Evolutionary conservation across 2,113 vertebrate species (phyloP), one percentile per base, ranked within the genome.

Genomic region (Heterocephalus glaber): DNA sequence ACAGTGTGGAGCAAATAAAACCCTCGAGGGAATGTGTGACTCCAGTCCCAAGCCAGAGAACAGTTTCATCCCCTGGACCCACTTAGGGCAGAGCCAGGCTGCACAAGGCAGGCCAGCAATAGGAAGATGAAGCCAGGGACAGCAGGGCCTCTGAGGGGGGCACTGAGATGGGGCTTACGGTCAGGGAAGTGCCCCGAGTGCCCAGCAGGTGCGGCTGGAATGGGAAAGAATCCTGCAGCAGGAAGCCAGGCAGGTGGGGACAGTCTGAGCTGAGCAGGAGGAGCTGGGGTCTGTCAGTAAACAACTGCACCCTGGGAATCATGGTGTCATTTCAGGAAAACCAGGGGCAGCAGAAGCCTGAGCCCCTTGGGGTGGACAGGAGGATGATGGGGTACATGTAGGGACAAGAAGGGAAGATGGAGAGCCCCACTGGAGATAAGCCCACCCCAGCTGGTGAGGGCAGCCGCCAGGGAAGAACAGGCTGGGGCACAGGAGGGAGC

Each of bases 111-210:
- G 19, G 8, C 20, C 68, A 76, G 80, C 20, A 4, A 22, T 63
- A 35, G 7, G n/a, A 28, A 44, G 13, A 6, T 68, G 66, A 7
- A 38, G 16, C 5, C 16, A 1, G 17, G 58, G 17, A 6, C 5
- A 28, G 14, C 35, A 54, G 24, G 4, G 19, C 66, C 16, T 0
- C 0, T 0, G 33, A 58, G 26, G 3, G 10, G 20, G 44, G 14
- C 19, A 79, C 28, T 7, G 1, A 11, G 12, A 68, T 8, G 56
- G 61, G 1, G 47, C 61, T 47, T 7, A 0, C 0, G 20, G 54
- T 35, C 8, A 38, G 47, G 63, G 26, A 0, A 0, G 49, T 38
- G 68, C n/a, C 68, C 68, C 3, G 9, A 70, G 8, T 17, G 68
- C n/a, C 38, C n/a, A 7, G n/a, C 68, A 70, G 68, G 19, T n/a